Percentiles rank a stretch among this genome's conserved stretches.
Conservation (phyloP, 2,113 vertebrate species). For the Apeltes quadracus region DNA sequence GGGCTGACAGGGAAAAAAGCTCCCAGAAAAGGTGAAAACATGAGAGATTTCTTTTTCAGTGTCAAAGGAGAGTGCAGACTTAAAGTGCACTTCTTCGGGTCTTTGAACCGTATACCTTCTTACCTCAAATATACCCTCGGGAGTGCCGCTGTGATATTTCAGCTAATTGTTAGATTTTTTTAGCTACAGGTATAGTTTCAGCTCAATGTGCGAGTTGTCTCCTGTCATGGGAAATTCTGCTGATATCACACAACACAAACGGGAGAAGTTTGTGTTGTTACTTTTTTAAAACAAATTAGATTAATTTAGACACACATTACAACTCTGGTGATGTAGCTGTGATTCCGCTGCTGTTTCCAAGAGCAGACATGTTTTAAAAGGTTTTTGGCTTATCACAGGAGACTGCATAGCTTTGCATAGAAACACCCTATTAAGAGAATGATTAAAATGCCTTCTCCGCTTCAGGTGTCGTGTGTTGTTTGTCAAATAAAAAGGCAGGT, state of each 20-base stretch:
- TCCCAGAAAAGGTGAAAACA: constrained; percentile 62
- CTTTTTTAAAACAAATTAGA: constrained; percentile 39
- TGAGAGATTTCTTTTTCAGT: constrained; percentile 60
- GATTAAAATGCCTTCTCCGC: constrained; percentile 83
- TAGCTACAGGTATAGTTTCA: constrained; percentile 44
- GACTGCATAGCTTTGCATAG: constrained; percentile 82
- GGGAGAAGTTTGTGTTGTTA: constrained; percentile 33
- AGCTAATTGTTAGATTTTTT: constrained; percentile 63
- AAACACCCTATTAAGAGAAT: constrained; percentile 83
- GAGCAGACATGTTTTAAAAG: constrained; percentile 62
- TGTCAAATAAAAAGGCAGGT: constrained; percentile 82
- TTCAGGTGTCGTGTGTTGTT: constrained; percentile 82
- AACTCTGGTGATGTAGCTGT: constrained; percentile 43
- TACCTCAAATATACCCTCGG: constrained; percentile 61
- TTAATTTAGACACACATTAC: constrained; percentile 50
- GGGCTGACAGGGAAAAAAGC: constrained; percentile 66
- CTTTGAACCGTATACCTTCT: constrained; percentile 64
- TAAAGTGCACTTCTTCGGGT: constrained; percentile 62
- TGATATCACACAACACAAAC: constrained; percentile 45
- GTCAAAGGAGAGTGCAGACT: constrained; percentile 62
- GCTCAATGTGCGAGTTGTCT: constrained; percentile 13
- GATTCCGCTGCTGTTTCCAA: constrained; percentile 54
- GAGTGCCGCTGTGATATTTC: constrained; percentile 52
- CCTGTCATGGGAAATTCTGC: constrained; percentile 23
- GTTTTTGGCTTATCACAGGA: constrained; percentile 74